Evolutionary conservation across 2,797 vertebrate genomes (phyloP).

Genomic region (Stomatorhinus walkeri): DNA sequence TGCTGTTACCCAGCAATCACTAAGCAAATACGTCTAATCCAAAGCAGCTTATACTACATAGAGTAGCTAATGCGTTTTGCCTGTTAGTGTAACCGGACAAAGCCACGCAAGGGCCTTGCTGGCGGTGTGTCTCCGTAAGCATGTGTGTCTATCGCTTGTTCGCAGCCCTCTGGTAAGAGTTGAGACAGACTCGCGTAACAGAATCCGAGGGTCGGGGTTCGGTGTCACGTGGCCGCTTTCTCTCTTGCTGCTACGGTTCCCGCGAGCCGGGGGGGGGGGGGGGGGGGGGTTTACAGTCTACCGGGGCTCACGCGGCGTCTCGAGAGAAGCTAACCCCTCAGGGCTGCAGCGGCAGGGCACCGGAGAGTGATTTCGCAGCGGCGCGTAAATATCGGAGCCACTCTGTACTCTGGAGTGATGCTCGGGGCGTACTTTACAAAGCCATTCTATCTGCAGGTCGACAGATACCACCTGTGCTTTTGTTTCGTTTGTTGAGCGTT

Average conservation of each 20-base stretch:
- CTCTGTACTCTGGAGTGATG: not conserved
- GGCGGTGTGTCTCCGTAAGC: not conserved
- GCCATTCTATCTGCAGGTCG: not conserved
- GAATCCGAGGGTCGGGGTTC: not conserved
- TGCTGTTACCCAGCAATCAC: not conserved
- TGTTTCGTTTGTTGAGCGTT: conserved; percentile 1
- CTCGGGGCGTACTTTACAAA: not conserved
- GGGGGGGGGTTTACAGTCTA: not conserved
- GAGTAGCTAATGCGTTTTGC: not conserved
- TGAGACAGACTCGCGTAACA: not conserved
- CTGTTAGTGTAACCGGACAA: not conserved
- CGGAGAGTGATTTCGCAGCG: not conserved
- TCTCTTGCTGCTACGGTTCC: not conserved
- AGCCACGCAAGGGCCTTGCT: not conserved
- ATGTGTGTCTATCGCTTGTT: not conserved
- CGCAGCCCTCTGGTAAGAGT: not conserved
- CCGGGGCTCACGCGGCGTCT: not conserved
- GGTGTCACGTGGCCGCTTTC: not conserved
- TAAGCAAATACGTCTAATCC: not conserved
- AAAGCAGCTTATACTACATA: not conserved
- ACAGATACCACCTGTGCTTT: not conserved
- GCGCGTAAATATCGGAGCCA: not conserved
- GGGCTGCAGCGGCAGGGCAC: not conserved
- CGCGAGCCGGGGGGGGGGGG: too few species aligned
- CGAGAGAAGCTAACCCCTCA: not conserved